Base-by-base conservation (phyloP, 2,888 invertebrate species). In the Drosophila demipolita region DNA sequence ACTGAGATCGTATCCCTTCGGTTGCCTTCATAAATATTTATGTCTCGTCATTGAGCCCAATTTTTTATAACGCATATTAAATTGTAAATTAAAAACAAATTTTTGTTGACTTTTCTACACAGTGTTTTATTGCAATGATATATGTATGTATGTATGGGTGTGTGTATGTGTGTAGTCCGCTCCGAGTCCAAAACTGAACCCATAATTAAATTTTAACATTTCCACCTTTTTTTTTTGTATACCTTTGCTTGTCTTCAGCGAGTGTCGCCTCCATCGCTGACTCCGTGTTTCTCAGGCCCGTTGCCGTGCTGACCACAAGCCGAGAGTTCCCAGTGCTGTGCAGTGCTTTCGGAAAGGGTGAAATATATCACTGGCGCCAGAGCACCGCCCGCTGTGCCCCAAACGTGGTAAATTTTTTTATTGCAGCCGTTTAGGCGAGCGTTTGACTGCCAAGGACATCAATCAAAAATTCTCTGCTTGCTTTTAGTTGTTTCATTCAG, bases 281-380 rank as follows among this genome's bases (percentile, higher is more conserved):
- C 54, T 60, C 40, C 50, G 40, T 62, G 71, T 62, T 69, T 82
- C 83, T 75, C 79, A 76, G 74, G 81, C 75, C 29, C 66, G 63
- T 70, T 72, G 80, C 67, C 71, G 42, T 2, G 23, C 35, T 75
- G 75, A 73, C 53, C 76, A 64, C 78, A 75, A 70, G 55, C 64
- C 52, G 55, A 20, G 60, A 29, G 67, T 65, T 78, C 64, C 48
- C 45, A 54, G 38, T 66, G 59, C 77, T 55, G 38, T 66, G 57
- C 60, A 66, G 68, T 68, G 38, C 53, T 55, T 71, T 71, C 53
- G 55, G 71, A 75, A 77, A 90, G 90, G 90, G 90, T 91, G 87
- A 90, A 91, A 83, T 91, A 91, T 87, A 89, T 88, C 90, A 90
- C 83, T 92, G 92, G 92, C 92, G 92, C 92, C 92, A 92, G 79